A percentile compares a stretch with the other conserved stretches of the same genome.
phyloP scores from a whole-genome alignment of 2,888 invertebrate species.

The Seira musarum region DNA sequence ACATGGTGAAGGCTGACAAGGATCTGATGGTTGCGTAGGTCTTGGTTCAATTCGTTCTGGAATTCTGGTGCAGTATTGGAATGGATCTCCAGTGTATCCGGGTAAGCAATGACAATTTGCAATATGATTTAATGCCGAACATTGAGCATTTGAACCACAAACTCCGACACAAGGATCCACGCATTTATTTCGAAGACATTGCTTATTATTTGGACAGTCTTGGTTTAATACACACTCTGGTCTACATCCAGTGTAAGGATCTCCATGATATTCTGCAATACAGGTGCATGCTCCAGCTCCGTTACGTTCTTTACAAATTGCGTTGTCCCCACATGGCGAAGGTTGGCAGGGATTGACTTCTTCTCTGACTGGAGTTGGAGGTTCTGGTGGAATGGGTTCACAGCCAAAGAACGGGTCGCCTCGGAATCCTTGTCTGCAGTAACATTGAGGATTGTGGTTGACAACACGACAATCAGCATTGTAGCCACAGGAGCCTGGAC shows the following conservation, averaged over 20 bases:
- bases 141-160: slow-evolving; percentile 69
- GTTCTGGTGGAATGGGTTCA: slow-evolving; percentile 22
- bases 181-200: slow-evolving; percentile 71
- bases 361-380: not conserved
- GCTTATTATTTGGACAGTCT: slow-evolving; percentile 80
- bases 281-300: slow-evolving; percentile 78
- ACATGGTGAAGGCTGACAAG: slow-evolving; percentile 77
- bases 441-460: slow-evolving; percentile 82
- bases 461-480: slow-evolving; percentile 82
- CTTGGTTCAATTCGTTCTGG: too few species aligned
- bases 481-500: slow-evolving; percentile 78
- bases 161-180: slow-evolving; percentile 68
- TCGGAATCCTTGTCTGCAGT: slow-evolving; percentile 81
- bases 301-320: slow-evolving; percentile 75
- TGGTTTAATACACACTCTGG: slow-evolving; percentile 88
- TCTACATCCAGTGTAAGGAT: slow-evolving; percentile 80
- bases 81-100: slow-evolving; percentile 67
- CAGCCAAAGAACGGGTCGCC: slow-evolving; percentile 73
- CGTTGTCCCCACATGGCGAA: slow-evolving; percentile 71
- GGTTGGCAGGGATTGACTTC: slow-evolving; percentile 51
- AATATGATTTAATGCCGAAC: slow-evolving; percentile 62
- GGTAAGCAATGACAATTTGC: slow-evolving; percentile 68
- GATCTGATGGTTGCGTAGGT: too few species aligned
- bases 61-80: slow-evolving; percentile 67
- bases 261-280: slow-evolving; percentile 82